Conservation (phyloP, 2,113 vertebrate genomes). For the Corythaixoides concolor region DNA sequence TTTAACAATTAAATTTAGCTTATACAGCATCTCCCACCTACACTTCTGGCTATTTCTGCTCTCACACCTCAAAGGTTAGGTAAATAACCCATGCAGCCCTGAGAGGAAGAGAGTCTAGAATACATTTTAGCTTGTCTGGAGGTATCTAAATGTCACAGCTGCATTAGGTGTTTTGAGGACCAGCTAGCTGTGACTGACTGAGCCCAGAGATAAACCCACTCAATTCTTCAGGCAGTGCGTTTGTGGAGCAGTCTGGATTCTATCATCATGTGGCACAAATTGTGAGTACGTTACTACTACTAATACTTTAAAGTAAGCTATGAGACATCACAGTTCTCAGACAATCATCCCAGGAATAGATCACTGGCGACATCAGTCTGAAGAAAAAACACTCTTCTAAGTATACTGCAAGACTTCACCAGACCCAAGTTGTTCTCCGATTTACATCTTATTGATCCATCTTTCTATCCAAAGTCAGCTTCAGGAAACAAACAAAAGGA, state of each 20-base stretch:
- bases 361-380: not conserved
- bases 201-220: not conserved
- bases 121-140: not conserved
- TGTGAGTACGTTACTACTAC: not conserved
- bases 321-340: not conserved
- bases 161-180: not conserved
- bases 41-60: not conserved
- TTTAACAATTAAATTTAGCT: not conserved
- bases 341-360: not conserved
- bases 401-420: not conserved
- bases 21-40: not conserved
- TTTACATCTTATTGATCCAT: not conserved
- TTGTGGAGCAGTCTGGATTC: not conserved
- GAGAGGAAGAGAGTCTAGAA: not conserved
- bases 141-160: not conserved
- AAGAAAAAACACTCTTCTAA: not conserved
- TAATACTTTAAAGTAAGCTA: not conserved
- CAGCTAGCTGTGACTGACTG: not conserved
- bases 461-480: not conserved
- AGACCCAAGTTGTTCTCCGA: not conserved
- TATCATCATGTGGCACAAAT: not conserved
- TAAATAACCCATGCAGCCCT: not conserved
- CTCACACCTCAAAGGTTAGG: not conserved
- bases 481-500: not conserved
- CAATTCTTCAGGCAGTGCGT: not conserved